Base-by-base conservation (phyloP, 2,888 invertebrate species). In the Rutpela maculata region DNA sequence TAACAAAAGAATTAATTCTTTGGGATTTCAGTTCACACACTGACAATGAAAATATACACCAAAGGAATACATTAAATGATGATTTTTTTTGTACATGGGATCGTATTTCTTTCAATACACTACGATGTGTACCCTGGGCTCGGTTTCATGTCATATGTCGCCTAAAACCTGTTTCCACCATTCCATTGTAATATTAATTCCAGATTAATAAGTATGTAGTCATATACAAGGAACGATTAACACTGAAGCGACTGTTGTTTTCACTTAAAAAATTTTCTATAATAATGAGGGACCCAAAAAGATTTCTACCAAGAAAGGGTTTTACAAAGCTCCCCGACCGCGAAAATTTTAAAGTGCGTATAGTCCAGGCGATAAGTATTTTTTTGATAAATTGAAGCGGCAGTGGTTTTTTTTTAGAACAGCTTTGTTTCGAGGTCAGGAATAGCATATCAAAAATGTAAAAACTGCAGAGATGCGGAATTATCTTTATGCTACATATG, bases 1-100 rank as follows among this genome's bases (percentile, higher is more conserved):
- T 80, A 82, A 82, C 83, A 76, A 78, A 81, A 78, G 84, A 84
- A 83, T 78, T 80, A 78, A 80, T 78, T 80, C 74, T 70, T 72
- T 22, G 67, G 66, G 72, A 77, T 75, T 74, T 73, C 74, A 71
- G 77, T 80, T 78, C 78, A 78, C 80, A 79, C 77, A 80, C 76
- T 76, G 75, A 80, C 80, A 80, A 80, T 80, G 74, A 75, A 77
- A 80, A 35, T 56, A 60, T 70, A 60, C 70, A 60, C 60, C 56
- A 70, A 56, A 9, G 31, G 69, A 57, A 69, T 69, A 69, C 57
- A 31, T 69, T 69, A 69, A 60, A 60, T 22, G 50, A 15, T 35
- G 35, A 19, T 17, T 38, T 70, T 70, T 70, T 70, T 70, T 70
- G 60, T 57, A 31, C 69, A 69, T 59, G 57, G 69, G 69, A 59